phyloP scores from a whole-genome alignment of 2,888 invertebrate species.

The Pandemis cinnamomeana region DNA sequence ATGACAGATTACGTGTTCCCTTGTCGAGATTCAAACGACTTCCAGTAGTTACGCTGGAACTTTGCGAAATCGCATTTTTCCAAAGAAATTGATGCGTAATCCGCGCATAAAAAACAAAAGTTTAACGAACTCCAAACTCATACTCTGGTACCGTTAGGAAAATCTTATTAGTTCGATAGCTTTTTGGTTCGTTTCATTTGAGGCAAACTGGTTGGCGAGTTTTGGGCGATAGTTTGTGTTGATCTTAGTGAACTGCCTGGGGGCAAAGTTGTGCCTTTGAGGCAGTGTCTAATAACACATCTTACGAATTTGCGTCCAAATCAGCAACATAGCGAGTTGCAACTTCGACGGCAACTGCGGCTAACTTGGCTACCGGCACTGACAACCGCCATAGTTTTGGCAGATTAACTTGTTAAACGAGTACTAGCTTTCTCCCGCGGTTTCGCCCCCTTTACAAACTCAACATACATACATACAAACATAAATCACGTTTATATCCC shows the following conservation, averaged over 20 bases:
- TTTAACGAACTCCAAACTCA: background rate
- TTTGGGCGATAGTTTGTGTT: constrained; percentile 8
- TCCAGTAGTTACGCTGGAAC: constrained; percentile 51
- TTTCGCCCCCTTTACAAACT: too few relatives aligned
- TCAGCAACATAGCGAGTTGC: background rate
- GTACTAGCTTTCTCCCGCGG: too few relatives aligned
- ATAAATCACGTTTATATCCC: too few relatives aligned
- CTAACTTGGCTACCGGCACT: constrained; percentile 1
- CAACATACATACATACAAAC: too few relatives aligned
- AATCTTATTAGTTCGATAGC: background rate
- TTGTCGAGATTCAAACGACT: constrained; percentile 54
- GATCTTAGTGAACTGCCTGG: constrained; percentile 5
- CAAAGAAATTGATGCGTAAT: background rate
- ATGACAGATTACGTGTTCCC: constrained; percentile 58
- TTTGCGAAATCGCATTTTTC: constrained; percentile 6
- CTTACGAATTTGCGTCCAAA: constrained; percentile 23
- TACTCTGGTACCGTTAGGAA: background rate
- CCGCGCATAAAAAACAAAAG: background rate
- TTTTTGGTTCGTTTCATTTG: background rate
- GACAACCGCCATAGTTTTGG: background rate
- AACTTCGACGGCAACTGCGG: constrained; percentile 16
- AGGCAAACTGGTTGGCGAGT: background rate
- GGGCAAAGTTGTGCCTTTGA: constrained; percentile 31
- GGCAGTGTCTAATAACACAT: constrained; percentile 9
- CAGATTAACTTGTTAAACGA: background rate